Conservation (phyloP, 2,888 invertebrate species). For the Matsumyia berberina region DNA sequence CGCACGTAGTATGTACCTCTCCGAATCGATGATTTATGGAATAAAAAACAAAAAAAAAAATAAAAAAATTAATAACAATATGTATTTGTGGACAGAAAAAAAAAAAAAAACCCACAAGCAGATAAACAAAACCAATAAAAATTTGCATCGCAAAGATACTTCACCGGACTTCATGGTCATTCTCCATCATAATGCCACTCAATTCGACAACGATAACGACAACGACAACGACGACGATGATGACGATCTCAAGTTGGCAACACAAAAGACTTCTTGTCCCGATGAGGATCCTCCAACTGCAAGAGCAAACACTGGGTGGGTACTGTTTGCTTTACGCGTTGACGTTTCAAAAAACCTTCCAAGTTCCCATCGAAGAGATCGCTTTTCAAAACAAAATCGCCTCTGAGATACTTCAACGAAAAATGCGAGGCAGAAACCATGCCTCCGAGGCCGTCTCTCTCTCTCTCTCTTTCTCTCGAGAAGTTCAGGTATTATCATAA, state of each 20-base stretch:
- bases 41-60: constrained; percentile 43
- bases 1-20: constrained; percentile 21
- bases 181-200: constrained; percentile 74
- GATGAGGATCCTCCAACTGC: constrained; percentile 27
- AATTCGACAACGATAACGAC: too few relatives aligned
- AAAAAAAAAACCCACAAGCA: constrained; percentile 31
- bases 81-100: too few relatives aligned
- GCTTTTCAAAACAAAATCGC: constrained; percentile 54
- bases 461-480: constrained; percentile 4
- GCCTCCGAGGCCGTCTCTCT: too few relatives aligned
- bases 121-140: constrained; percentile 57
- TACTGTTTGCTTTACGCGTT: constrained; percentile 70
- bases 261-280: too few relatives aligned
- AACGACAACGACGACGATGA: constrained; percentile 35
- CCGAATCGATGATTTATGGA: constrained; percentile 69
- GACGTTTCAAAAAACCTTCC: constrained; percentile 47
- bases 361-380: constrained; percentile 32
- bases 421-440: too few relatives aligned
- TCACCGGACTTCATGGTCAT: constrained; percentile 73
- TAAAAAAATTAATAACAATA: constrained; percentile 61
- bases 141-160: constrained; percentile 72
- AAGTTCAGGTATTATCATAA: constrained; percentile 48
- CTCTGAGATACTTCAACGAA: constrained; percentile 48
- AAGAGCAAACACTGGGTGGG: constrained; percentile 57
- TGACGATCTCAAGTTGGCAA: constrained; percentile 42